Base-by-base conservation (phyloP, 2,113 vertebrate species). In the Antechinus flavipes region DNA sequence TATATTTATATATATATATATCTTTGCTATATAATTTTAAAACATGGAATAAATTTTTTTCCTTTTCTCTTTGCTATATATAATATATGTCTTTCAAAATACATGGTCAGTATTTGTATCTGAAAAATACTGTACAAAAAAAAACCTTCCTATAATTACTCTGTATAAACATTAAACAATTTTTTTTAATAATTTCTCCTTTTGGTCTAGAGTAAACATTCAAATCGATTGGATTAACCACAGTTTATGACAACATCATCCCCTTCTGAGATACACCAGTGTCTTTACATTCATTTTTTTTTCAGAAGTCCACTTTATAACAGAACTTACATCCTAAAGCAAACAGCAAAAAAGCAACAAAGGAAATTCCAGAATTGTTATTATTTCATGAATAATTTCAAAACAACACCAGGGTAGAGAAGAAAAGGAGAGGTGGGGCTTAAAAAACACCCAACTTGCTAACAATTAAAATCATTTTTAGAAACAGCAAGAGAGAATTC, bases 61-160 rank as follows among this genome's bases (percentile, higher is more conserved):
- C 95, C 96, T 95, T 97, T 96, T 97, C 97, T 97, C 98, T 97
- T 98, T 98, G 98, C 94, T 99, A 98, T 99, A 98, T 98, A 97
- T 97, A 95, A 97, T 98, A 99, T 99, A 99, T 99, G 98, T 99
- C 98, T 99, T 98, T 98, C 98, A 99, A 99, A 99, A 99, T 99
- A 99, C 98, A 99, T 98, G 98, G 98, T 99, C 99, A 99, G 99
- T 99, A 99, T 99, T 98, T 98, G 98, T 99, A 98, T 99, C 99
- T 99, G 99, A 99, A 99, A 99, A 99, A 99, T 99, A 99, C 98
- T 99, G 98, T 99, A 99, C 99, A 99, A 99, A 99, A 99, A 99
- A 6, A 97, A 98, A 98, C 55, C 98, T 98, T 98, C 98, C 98
- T 99, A 99, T 99, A 99, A 99, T 98, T 99, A 98, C 98, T 99